Conservation (phyloP, 2,888 invertebrate genomes). For the Petrophora chlorosata region DNA sequence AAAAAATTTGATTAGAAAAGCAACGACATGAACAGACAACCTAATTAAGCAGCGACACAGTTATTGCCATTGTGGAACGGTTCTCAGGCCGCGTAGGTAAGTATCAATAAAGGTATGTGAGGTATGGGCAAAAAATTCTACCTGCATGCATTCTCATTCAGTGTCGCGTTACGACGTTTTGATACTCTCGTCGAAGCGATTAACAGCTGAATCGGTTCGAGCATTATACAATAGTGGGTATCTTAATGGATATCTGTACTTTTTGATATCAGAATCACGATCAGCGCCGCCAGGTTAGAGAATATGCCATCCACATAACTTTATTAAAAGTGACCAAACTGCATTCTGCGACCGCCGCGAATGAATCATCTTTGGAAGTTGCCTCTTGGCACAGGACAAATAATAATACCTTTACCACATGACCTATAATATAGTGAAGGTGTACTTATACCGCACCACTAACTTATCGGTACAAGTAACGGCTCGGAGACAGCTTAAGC, state of each 20-base stretch:
- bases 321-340: constrained; percentile 65
- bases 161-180: constrained; percentile 26
- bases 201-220: constrained; percentile 7
- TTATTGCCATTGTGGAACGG: constrained; percentile 47
- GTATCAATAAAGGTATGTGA: constrained; percentile 58
- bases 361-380: constrained; percentile 70
- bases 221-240: neutral
- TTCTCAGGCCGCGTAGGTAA: constrained; percentile 49
- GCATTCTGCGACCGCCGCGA: constrained; percentile 66
- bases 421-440: constrained; percentile 57
- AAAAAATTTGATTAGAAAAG: constrained; percentile 33
- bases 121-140: constrained; percentile 60
- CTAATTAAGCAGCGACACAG: constrained; percentile 40
- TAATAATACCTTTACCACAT: constrained; percentile 60
- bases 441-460: constrained; percentile 38
- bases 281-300: constrained; percentile 43
- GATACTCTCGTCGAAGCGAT: constrained; percentile 11
- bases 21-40: constrained; percentile 35
- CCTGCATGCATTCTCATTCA: constrained; percentile 51
- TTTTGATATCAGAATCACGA: constrained; percentile 17
- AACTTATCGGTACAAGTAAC: constrained; percentile 29
- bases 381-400: constrained; percentile 66
- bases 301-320: constrained; percentile 56
- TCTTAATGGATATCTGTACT: neutral
- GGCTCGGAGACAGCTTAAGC: constrained; percentile 13